Evolutionary conservation across 2,797 vertebrate genomes (phyloP).

Genomic region (Loriculus beryllinus): DNA sequence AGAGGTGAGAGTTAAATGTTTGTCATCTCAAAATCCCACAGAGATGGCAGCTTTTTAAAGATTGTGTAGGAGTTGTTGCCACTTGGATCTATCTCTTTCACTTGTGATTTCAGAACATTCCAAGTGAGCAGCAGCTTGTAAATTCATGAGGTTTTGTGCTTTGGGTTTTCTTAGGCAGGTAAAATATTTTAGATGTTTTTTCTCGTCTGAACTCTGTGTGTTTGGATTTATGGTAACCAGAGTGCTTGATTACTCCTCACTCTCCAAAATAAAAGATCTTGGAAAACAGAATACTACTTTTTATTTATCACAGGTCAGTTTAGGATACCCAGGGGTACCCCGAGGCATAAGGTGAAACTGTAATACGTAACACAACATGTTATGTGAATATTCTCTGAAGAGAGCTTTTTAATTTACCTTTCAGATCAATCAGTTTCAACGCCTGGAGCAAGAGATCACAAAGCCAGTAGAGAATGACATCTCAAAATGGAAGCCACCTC

Average conservation of each 20-base stretch:
- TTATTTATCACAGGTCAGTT: neutral
- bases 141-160: neutral
- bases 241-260: neutral
- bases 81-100: neutral
- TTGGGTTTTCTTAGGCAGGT: neutral
- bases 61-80: neutral
- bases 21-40: neutral
- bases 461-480: constrained; percentile 94
- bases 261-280: neutral
- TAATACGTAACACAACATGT: rapidly evolving
- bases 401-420: neutral
- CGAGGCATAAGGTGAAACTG: rapidly evolving
- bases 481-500: constrained; percentile 84
- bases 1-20: neutral
- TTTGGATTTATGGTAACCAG: neutral
- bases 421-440: constrained; percentile 93
- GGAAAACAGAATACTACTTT: neutral
- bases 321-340: neutral
- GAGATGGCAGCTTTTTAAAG: neutral
- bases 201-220: neutral
- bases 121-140: constrained; percentile 24
- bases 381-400: rapidly evolving
- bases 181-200: neutral
- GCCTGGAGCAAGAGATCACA: constrained; percentile 92
- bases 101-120: neutral